A percentile compares a stretch with the other conserved stretches of the same genome.
Conservation (phyloP, 1,140 invertebrate species). For the Cataglyphis hispanica region DNA sequence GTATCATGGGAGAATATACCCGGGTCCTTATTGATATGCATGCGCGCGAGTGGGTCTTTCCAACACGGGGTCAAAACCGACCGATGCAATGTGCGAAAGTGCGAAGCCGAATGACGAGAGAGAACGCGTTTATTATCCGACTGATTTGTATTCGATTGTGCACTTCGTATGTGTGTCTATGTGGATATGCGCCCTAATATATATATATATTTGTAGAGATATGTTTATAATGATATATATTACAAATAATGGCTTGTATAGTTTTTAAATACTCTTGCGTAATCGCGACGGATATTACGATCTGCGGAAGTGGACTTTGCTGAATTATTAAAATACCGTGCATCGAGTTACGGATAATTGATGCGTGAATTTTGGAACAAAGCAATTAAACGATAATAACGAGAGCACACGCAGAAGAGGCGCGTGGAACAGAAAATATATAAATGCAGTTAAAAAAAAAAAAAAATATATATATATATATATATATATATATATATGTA, state of each 20-base stretch:
- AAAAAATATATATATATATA: too few relatives aligned
- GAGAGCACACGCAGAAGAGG: slow-evolving; percentile 38
- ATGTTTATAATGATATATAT: background rate
- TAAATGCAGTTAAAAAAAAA: slow-evolving; percentile 53
- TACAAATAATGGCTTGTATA: background rate
- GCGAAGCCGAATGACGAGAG: background rate
- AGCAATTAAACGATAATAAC: slow-evolving; percentile 74
- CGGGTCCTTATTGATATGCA: slow-evolving; percentile 49
- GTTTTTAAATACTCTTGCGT: slow-evolving; percentile 21
- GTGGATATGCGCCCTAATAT: too few relatives aligned
- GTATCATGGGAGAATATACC: slow-evolving; percentile 37
- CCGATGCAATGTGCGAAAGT: slow-evolving; percentile 1
- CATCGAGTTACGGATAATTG: slow-evolving; percentile 53
- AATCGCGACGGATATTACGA: slow-evolving; percentile 20
- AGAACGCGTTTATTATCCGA: background rate
- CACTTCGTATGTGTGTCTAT: too few relatives aligned
- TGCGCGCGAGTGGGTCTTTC: slow-evolving; percentile 15
- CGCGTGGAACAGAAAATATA: slow-evolving; percentile 16
- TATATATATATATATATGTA: too few relatives aligned
- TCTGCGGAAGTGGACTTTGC: slow-evolving; percentile 15
- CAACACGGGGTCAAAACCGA: background rate
- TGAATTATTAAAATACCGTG: slow-evolving; percentile 47
- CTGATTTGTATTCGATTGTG: slow-evolving; percentile 11
- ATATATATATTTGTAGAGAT: background rate
- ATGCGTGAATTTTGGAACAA: slow-evolving; percentile 73